phyloP scores from a whole-genome alignment of 1,140 invertebrate species.

The Lepidostoma basale region DNA sequence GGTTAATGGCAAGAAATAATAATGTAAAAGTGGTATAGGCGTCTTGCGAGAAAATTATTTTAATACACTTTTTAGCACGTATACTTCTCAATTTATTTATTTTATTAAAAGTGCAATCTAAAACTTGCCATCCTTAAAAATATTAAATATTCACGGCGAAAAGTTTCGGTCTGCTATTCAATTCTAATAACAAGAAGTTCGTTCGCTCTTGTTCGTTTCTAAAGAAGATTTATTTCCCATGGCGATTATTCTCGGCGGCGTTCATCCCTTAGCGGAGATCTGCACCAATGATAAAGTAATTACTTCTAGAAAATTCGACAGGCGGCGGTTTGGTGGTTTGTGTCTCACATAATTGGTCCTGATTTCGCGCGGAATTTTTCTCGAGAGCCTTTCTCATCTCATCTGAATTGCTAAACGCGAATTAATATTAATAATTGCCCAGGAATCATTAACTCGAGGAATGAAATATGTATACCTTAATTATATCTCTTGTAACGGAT shows the following conservation, averaged over 20 bases:
- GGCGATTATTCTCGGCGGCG: background rate
- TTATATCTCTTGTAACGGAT: too few species aligned
- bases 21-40: too few species aligned
- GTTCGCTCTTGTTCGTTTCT: background rate
- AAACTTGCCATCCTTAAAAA: too few species aligned
- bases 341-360: conserved; percentile 32
- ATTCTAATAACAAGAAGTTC: conserved; percentile 2
- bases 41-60: too few species aligned
- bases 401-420: conserved; percentile 1
- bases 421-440: background rate
- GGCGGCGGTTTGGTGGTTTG: conserved; percentile 24
- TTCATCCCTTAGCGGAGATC: conserved; percentile 4
- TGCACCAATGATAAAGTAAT: conserved; percentile 27
- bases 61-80: too few species aligned
- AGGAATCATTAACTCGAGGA: background rate
- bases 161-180: background rate
- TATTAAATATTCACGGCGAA: background rate
- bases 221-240: conserved; percentile 13
- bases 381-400: background rate
- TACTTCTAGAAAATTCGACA: conserved; percentile 29
- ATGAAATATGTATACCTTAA: too few species aligned
- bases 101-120: too few species aligned
- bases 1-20: too few species aligned
- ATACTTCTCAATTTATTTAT: too few species aligned
- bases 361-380: conserved; percentile 16